Percentiles rank a stretch among this genome's conserved stretches.
Evolutionary conservation across 2,797 vertebrate genomes (phyloP).

Genomic region (Thripadectes ignobilis): DNA sequence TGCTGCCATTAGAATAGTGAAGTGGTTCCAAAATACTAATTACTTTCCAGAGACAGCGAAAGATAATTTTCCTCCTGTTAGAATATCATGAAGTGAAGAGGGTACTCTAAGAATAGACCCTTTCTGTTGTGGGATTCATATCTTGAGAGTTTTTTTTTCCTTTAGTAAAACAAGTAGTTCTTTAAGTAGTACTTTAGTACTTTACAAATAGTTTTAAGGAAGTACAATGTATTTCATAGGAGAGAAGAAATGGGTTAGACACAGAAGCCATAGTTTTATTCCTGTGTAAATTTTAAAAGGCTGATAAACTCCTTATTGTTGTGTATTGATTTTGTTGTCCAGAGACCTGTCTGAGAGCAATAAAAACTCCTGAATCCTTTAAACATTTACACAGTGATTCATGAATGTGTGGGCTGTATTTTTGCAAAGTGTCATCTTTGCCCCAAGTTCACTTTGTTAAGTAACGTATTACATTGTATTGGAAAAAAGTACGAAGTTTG

Average conservation of each 20-base stretch:
- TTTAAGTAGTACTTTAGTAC: background rate
- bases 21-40: slow-evolving; percentile 5
- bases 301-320: background rate
- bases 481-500: background rate
- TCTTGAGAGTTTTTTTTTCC: background rate
- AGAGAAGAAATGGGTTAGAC: background rate
- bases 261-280: background rate
- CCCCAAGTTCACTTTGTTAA: background rate
- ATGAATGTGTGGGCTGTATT: background rate
- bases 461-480: background rate
- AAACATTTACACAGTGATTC: background rate
- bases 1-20: background rate
- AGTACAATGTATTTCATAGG: background rate
- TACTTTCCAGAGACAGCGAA: background rate
- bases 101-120: background rate
- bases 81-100: background rate
- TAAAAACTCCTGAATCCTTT: background rate
- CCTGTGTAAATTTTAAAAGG: background rate
- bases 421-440: background rate
- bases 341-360: background rate
- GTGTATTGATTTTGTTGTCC: background rate
- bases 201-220: background rate
- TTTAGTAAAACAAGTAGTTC: background rate
- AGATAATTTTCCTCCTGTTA: background rate
- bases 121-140: background rate